phyloP scores from a whole-genome alignment of 2,113 vertebrate genomes.

The Sylvilagus bachmani region DNA sequence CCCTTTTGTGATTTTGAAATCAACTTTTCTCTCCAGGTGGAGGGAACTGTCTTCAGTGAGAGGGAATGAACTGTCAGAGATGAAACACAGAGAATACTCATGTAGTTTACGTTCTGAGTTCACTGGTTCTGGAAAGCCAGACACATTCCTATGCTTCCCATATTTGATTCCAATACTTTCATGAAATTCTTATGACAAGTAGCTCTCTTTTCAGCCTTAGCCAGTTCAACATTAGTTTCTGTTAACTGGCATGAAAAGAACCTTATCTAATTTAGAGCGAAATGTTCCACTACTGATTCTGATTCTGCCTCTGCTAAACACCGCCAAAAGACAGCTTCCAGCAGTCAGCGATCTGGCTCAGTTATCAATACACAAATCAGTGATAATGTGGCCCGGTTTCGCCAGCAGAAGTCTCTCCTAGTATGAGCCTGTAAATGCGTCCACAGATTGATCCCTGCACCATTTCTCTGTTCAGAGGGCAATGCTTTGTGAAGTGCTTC shows the following conservation, averaged over 20 bases:
- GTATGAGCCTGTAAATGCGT: background rate
- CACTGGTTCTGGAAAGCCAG: background rate
- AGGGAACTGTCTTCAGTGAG: background rate
- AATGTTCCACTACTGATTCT: background rate
- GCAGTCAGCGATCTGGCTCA: background rate
- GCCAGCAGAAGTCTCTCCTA: background rate
- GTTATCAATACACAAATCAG: background rate
- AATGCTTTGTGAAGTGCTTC: background rate
- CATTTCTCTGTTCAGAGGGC: background rate
- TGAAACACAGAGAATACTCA: background rate
- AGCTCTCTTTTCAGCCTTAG: background rate
- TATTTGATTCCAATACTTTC: background rate
- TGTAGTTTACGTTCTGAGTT: background rate
- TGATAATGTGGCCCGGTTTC: background rate
- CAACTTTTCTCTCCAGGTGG: background rate
- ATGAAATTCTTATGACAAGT: background rate
- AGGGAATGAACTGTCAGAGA: background rate
- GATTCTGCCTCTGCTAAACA: slow-evolving; percentile 1
- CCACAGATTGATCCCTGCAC: background rate
- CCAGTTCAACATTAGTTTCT: background rate
- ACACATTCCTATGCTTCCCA: background rate
- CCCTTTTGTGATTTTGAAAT: background rate
- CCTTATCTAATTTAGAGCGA: background rate
- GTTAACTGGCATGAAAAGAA: background rate
- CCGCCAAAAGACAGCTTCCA: background rate